These are phyloP conservation scores for Tapirus terrestris DNA, from an alignment of 2,113 vertebrate species.

Conservation along the genomic window DNA sequence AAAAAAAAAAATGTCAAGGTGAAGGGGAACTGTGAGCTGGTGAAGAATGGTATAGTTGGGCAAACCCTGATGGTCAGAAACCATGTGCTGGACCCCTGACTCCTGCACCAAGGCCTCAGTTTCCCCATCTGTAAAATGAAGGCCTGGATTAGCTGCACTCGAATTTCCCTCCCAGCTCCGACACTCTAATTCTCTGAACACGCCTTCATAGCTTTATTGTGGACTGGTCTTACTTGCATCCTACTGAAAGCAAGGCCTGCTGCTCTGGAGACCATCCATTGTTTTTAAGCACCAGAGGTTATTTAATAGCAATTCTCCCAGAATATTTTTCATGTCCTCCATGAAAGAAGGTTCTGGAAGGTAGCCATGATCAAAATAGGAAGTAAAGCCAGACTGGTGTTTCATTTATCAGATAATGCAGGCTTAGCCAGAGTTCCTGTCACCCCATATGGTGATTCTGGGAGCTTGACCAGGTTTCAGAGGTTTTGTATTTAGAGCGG, in stretches of 20 bases:
- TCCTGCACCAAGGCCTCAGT: background rate
- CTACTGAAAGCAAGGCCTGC: background rate
- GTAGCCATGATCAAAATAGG: slow-evolving; percentile 62
- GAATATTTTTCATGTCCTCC: slow-evolving; percentile 30
- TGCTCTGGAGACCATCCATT: background rate
- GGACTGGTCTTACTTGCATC: background rate
- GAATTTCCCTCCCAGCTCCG: background rate
- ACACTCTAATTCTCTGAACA: background rate
- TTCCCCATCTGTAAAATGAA: background rate
- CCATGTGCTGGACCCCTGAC: background rate
- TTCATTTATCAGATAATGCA: slow-evolving; percentile 59
- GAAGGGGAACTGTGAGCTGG: background rate
- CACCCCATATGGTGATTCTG: slow-evolving; percentile 34
- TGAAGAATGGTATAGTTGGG: background rate
- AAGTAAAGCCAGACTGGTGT: slow-evolving; percentile 55
- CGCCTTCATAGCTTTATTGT: background rate
- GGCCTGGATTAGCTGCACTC: background rate
- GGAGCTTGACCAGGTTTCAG: slow-evolving; percentile 45
- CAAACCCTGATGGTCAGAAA: background rate
- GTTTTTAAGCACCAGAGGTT: slow-evolving; percentile 39
- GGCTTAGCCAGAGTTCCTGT: slow-evolving; percentile 64
- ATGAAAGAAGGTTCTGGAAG: slow-evolving; percentile 67
- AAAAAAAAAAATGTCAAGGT: background rate
- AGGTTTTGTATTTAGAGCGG: background rate
- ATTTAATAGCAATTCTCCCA: slow-evolving; percentile 47